Evolutionary conservation across 2,888 invertebrate species (phyloP), one percentile per base, ranked within the genome.

Genomic region (Tyria jacobaeae): DNA sequence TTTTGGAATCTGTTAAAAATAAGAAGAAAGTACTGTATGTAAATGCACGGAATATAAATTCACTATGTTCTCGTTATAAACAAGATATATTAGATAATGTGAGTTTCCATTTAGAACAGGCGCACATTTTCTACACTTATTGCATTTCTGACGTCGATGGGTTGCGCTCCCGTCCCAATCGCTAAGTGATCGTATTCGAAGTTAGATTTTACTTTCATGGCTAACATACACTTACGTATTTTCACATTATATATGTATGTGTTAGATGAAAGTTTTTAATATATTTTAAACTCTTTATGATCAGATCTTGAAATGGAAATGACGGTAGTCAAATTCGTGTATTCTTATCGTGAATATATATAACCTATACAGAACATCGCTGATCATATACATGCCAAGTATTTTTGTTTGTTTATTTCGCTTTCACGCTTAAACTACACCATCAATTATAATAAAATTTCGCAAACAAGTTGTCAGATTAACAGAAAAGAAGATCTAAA

Each of bases 111-210:
- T 60, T 47, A 25, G 25, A n/a, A 5, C 57, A n/a, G 12, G 25
- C 15, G 48, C 15, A 15, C 25, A 35, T 54, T 61, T 10, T 25
- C 44, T 49, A 17, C 55, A 44, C 57, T 65, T 65, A 58, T 58
- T 61, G 56, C 53, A 56, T 66, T 67, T 60, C 49, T 58, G n/a
- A 50, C 21, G 44, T 21, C 44, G 12, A 17, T 12, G 21, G 6
- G 61, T 35, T 24, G 61, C 41, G 25, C n/a, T 15, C 25, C 51
- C 52, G 35, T 51, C 17, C 25, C 57, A 21, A 44, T 25, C 34
- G 37, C 47, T 54, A 52, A 55, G 57, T 60, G 67, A 62, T 68
- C 51, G 59, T 59, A 48, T 55, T 64, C 51, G 41, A 21, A 44
- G 21, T 44, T 44, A 44, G 21, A 44, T 44, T 17, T 44, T 4